Conservation (phyloP, 2,113 vertebrate species). For the Solenodon paradoxus region DNA sequence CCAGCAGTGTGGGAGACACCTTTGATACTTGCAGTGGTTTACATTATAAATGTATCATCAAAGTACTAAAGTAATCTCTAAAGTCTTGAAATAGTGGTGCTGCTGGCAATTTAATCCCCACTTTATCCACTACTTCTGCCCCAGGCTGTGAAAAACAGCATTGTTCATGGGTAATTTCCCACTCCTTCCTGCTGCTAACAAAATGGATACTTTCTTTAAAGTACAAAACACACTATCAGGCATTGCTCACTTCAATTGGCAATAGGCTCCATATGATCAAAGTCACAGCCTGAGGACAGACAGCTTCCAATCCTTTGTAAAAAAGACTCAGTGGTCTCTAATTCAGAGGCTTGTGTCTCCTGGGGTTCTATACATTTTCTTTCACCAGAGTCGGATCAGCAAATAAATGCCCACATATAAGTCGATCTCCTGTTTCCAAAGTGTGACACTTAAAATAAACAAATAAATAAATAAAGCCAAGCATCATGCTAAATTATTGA, state of each 20-base stretch:
- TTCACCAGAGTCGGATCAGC: not conserved
- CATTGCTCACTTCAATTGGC: not conserved
- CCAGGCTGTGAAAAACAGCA: slow-evolving; percentile 1
- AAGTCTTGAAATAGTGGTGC: slow-evolving; percentile 19
- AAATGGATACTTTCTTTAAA: slow-evolving; percentile 60
- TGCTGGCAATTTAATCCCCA: slow-evolving; percentile 29
- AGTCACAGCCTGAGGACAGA: not conserved
- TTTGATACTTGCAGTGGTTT: slow-evolving; percentile 1
- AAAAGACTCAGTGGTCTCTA: not conserved
- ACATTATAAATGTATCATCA: slow-evolving; percentile 35
- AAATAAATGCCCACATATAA: not conserved
- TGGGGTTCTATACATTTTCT: not conserved
- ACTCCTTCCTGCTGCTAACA: slow-evolving; percentile 56
- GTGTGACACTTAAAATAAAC: not conserved
- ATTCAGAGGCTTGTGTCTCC: not conserved
- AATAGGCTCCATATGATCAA: not conserved
- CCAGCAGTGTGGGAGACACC: not conserved
- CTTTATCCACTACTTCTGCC: not conserved
- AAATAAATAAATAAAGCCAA: too few relatives aligned
- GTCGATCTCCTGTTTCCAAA: not conserved
- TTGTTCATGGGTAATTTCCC: slow-evolving; percentile 62
- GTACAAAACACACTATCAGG: slow-evolving; percentile 6
- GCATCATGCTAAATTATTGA: not conserved
- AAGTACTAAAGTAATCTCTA: slow-evolving; percentile 37
- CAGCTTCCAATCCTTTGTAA: not conserved